Base-by-base conservation (phyloP, 2,113 vertebrate species). In the Nycticebus coucang region DNA sequence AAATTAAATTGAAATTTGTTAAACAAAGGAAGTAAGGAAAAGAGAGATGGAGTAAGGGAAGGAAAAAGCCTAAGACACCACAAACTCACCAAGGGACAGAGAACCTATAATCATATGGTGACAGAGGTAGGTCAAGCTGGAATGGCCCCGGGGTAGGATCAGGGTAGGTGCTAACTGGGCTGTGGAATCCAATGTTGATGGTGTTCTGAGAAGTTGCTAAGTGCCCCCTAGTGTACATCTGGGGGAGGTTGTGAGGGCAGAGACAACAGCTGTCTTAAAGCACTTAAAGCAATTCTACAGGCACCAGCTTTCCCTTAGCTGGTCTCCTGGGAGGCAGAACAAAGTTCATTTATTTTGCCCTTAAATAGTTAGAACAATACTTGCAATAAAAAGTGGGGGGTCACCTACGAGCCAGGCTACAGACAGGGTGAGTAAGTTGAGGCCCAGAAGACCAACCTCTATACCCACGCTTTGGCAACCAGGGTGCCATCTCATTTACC, bases 1-100 rank as follows among this genome's bases (percentile, higher is more conserved):
- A 94, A 66, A 89, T 84, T 81, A 37, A 55, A 72, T 80, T 68
- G 71, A 79, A 72, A 45, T 57, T 22, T 95, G 41, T 86, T 87
- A 28, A 41, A 66, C 26, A 85, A 59, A 60, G 50, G 35, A 75
- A 59, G n/a, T 68, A 53, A n/a, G 11, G 10, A 15, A 79, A 53
- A 19, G 50, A 90, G 69, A 53, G 64, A 80, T 14, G 41, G 53
- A 53, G 4, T 5, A 72, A 50, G 17, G 79, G 22, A 77, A 14
- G 22, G 7, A n/a, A 68, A 10, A 2, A 45, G 5, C 11, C 60
- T 59, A 35, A n/a, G 79, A 75, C 5, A 35, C 12, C 2, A 22
- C n/a, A 59, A 2, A 18, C 24, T n/a, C 33, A 53, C 37, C 13
- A 55, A 45, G 6, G 21, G 53, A 33, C 26, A 35, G 18, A 84